Conservation (phyloP, 2,113 vertebrate species). For the Ranitomeya variabilis region DNA sequence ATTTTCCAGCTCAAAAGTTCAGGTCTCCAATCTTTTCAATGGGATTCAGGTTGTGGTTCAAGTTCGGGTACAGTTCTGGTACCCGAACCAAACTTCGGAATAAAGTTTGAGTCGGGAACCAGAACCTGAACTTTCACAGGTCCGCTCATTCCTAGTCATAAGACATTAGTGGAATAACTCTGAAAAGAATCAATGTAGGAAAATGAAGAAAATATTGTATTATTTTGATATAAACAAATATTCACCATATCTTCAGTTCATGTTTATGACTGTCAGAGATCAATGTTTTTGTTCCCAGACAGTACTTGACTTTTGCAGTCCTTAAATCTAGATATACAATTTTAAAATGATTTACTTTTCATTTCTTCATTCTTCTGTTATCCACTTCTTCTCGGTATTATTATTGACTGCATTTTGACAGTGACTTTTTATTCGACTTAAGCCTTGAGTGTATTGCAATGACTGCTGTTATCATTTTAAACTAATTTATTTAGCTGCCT, state of each 20-base stretch:
- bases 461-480: constrained; percentile 34
- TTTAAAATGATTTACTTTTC: constrained; percentile 45
- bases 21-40: no score
- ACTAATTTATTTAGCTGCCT: constrained; percentile 34
- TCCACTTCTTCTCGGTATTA: constrained; percentile 22
- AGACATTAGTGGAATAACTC: not conserved
- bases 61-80: no score
- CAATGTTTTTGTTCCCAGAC: constrained; percentile 42
- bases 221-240: not conserved
- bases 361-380: constrained; percentile 31
- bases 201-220: not conserved
- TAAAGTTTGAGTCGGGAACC: no score
- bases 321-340: constrained; percentile 19
- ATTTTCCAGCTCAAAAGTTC: no score
- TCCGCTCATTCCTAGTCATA: not conserved
- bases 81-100: no score
- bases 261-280: constrained; percentile 1
- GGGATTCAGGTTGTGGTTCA: no score
- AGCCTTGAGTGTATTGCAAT: constrained; percentile 24
- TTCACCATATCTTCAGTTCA: not conserved
- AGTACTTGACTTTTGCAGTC: not conserved
- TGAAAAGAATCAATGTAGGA: not conserved
- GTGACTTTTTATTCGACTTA: constrained; percentile 31
- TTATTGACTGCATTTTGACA: constrained; percentile 41
- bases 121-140: no score